Evolutionary conservation across 2,113 vertebrate species (phyloP).

Genomic region (Aphyosemion australe): DNA sequence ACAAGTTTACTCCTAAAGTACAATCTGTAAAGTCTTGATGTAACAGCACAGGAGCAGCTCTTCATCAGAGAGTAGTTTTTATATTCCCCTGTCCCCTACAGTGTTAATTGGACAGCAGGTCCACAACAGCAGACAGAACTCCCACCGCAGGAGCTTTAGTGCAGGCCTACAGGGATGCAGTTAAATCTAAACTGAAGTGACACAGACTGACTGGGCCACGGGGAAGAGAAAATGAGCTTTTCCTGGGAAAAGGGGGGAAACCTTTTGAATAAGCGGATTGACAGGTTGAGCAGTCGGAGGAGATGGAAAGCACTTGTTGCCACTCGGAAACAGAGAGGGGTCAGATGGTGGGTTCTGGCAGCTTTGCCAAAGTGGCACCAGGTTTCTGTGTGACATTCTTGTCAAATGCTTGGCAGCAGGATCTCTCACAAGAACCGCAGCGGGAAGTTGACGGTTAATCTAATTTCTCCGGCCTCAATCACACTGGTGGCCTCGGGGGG

Average conservation of each 20-base stretch:
- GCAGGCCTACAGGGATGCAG: constrained; percentile 53
- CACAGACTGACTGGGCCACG: constrained; percentile 67
- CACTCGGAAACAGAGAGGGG: constrained; percentile 54
- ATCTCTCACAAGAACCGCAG: constrained; percentile 66
- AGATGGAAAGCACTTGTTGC: constrained; percentile 75
- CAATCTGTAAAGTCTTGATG: not conserved
- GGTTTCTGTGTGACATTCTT: constrained; percentile 60
- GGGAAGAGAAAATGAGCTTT: constrained; percentile 69
- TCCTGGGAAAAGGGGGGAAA: constrained; percentile 56
- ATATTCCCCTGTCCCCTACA: constrained; percentile 35
- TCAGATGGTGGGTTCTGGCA: constrained; percentile 58
- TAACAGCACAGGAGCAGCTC: not conserved
- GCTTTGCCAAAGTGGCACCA: constrained; percentile 26
- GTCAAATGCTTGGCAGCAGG: constrained; percentile 66
- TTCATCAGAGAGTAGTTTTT: constrained; percentile 37
- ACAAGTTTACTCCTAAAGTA: too few species aligned
- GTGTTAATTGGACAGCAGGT: constrained; percentile 69
- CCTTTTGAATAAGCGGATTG: constrained; percentile 75
- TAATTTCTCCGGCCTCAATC: constrained; percentile 58
- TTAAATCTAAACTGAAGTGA: constrained; percentile 78
- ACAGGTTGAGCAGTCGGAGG: constrained; percentile 69
- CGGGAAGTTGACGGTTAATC: constrained; percentile 61
- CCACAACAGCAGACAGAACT: constrained; percentile 37
- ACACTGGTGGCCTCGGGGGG: constrained; percentile 33
- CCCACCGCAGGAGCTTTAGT: constrained; percentile 51